Conservation (phyloP, 2,888 invertebrate genomes). For the Cyclophora punctaria region DNA sequence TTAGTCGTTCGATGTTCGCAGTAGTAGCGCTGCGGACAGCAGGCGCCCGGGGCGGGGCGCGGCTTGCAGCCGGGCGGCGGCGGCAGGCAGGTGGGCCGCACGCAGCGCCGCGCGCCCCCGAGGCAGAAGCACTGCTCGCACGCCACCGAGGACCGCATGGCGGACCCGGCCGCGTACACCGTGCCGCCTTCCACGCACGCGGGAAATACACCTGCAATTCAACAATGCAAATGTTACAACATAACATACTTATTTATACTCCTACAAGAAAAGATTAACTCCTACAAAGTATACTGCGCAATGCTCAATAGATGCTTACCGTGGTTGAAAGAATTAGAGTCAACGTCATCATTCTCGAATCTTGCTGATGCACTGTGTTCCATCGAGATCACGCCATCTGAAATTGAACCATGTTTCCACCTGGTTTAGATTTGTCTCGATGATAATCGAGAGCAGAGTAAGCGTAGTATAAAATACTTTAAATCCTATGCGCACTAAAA, state of each 20-base stretch:
- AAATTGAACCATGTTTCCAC: constrained; percentile 4
- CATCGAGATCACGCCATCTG: constrained; percentile 46
- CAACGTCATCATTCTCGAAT: constrained; percentile 28
- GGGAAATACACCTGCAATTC: constrained; percentile 51
- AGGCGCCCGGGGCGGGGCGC: constrained; percentile 77
- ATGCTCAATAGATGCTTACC: constrained; percentile 27
- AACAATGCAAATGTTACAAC: constrained; percentile 9
- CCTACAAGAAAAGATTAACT: too few species aligned
- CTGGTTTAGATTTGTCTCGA: too few species aligned
- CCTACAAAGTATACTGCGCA: not conserved
- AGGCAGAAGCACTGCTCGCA: constrained; percentile 93
- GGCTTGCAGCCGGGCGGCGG: constrained; percentile 82
- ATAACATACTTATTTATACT: too few species aligned
- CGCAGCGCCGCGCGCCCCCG: constrained; percentile 82
- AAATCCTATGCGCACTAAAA: too few species aligned
- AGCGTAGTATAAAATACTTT: too few species aligned
- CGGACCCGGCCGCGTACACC: constrained; percentile 86
- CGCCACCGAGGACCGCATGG: constrained; percentile 84
- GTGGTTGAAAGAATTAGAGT: constrained; percentile 29
- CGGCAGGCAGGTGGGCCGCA: constrained; percentile 86
- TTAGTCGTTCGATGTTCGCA: constrained; percentile 48
- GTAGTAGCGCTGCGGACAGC: constrained; percentile 89
- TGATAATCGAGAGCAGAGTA: too few species aligned
- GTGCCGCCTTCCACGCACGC: constrained; percentile 83
- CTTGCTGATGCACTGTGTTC: constrained; percentile 39